These are phyloP conservation scores for Aphyosemion australe DNA, from an alignment of 2,113 vertebrate genomes.

Conservation along the genomic window DNA sequence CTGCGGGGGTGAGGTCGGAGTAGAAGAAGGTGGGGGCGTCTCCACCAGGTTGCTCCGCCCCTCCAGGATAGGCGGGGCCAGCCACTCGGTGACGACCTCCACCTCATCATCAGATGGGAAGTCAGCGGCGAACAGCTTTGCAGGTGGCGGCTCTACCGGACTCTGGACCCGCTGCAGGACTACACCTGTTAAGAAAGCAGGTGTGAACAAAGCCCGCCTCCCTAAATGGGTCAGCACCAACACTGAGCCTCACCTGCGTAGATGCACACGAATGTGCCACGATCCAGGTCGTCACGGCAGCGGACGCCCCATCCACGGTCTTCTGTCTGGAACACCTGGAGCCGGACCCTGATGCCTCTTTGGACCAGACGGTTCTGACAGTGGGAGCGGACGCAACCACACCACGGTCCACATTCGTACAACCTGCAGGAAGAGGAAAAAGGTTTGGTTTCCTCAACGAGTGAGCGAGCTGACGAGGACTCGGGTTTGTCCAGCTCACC, in stretches of 20 bases:
- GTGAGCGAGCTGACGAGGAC: background rate
- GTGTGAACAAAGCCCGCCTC: background rate
- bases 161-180: constrained; percentile 53
- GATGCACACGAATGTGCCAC: constrained; percentile 91
- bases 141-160: constrained; percentile 6
- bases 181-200: constrained; percentile 54
- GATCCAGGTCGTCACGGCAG: constrained; percentile 91
- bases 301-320: constrained; percentile 91
- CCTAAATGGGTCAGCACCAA: background rate
- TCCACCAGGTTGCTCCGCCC: constrained; percentile 33
- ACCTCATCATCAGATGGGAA: constrained; percentile 77
- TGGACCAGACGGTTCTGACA: constrained; percentile 95
- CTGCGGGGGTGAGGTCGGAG: constrained; percentile 15
- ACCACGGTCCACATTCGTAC: constrained; percentile 90
- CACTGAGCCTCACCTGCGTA: constrained; percentile 83
- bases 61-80: constrained; percentile 53
- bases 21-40: constrained; percentile 5
- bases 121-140: constrained; percentile 55
- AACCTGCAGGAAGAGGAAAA: constrained; percentile 73
- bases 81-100: constrained; percentile 81
- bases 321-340: constrained; percentile 89
- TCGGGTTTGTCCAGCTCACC: constrained; percentile 61
- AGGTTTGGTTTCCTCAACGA: background rate
- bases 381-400: constrained; percentile 82
- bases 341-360: constrained; percentile 86